Evolutionary conservation across 2,113 vertebrate species (phyloP).

Genomic region (Nycticryphes semicollaris): DNA sequence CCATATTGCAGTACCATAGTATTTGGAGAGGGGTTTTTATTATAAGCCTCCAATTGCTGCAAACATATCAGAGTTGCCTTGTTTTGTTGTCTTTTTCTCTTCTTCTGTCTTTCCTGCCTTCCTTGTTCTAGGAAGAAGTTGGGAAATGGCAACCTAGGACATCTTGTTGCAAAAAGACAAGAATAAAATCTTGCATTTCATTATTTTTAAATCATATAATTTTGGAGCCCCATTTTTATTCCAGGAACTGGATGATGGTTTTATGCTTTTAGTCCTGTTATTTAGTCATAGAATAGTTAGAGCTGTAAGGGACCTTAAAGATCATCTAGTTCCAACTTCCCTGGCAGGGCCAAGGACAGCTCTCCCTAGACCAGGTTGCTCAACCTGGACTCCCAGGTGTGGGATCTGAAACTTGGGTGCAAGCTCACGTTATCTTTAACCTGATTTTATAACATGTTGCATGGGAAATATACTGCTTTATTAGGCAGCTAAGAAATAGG

Average conservation of each 20-base stretch:
- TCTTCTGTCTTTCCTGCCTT: neutral
- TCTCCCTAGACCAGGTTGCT: neutral
- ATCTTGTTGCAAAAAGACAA: neutral
- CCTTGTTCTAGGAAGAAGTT: neutral
- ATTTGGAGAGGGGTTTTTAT: neutral
- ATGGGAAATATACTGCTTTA: neutral
- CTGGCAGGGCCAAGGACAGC: neutral
- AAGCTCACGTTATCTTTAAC: neutral
- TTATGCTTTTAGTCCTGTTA: neutral
- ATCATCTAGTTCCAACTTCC: neutral
- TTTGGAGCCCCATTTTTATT: neutral
- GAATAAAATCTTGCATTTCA: neutral
- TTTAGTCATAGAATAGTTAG: neutral
- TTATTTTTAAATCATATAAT: neutral
- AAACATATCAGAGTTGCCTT: neutral
- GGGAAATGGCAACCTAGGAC: neutral
- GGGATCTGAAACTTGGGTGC: neutral
- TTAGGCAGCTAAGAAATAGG: neutral
- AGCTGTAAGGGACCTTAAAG: neutral
- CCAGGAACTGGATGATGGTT: neutral
- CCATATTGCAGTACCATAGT: neutral
- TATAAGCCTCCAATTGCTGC: neutral
- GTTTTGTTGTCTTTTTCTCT: neutral
- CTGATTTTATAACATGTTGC: neutral
- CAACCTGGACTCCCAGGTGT: neutral